Percentiles rank a stretch among this genome's conserved stretches.
Conservation (phyloP, 2,888 invertebrate genomes). For the Corbicula japonica region DNA sequence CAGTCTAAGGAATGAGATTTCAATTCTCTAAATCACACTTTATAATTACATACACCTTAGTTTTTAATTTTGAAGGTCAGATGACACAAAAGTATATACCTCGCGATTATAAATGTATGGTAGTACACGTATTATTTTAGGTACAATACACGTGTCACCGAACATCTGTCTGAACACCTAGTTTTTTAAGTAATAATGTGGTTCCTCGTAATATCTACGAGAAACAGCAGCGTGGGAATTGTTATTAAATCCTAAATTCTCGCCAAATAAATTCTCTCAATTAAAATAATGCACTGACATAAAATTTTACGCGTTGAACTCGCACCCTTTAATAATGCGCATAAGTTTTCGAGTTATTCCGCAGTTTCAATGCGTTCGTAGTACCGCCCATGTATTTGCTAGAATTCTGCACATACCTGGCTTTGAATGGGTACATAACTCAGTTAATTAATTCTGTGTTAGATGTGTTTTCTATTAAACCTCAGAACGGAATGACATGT, state of each 20-base stretch:
- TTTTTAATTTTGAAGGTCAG: too few species aligned
- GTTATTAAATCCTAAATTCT: slow-evolving; percentile 20
- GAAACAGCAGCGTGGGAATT: slow-evolving; percentile 40
- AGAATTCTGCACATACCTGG: slow-evolving; percentile 32
- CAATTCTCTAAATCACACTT: too few species aligned
- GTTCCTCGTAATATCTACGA: too few species aligned
- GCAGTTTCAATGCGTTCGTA: not conserved
- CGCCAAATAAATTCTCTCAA: slow-evolving; percentile 48
- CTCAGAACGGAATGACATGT: slow-evolving; percentile 31
- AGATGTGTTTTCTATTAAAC: slow-evolving; percentile 52
- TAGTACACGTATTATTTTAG: too few species aligned
- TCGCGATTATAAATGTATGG: too few species aligned
- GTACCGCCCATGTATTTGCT: slow-evolving; percentile 30
- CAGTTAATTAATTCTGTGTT: slow-evolving; percentile 39
- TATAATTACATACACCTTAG: too few species aligned
- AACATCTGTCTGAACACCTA: too few species aligned
- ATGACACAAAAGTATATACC: too few species aligned
- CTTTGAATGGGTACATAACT: slow-evolving; percentile 31
- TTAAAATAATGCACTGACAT: slow-evolving; percentile 39
- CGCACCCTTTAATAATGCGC: slow-evolving; percentile 23
- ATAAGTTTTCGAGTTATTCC: not conserved
- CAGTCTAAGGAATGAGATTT: too few species aligned
- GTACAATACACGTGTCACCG: too few species aligned
- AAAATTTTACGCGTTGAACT: slow-evolving; percentile 35
- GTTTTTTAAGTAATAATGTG: too few species aligned